Base-by-base conservation (phyloP, 2,113 vertebrate species). In the Chionis minor region DNA sequence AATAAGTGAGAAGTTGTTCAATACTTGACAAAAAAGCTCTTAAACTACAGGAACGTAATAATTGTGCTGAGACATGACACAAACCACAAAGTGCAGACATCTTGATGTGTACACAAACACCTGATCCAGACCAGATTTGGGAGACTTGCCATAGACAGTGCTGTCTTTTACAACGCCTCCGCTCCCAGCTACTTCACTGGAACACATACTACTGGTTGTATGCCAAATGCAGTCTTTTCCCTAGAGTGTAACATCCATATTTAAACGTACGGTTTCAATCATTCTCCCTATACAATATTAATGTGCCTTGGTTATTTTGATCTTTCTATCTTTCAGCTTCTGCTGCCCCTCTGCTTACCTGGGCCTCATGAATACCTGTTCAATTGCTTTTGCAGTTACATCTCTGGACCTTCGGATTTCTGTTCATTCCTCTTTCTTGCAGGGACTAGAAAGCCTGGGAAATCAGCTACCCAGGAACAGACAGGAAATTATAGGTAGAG, bases 61-160 rank as follows among this genome's bases (percentile, higher is more conserved):
- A 23, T 8, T 62, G 5, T 58, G 14, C 35, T 28, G 38, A 52
- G 54, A 28, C 6, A 15, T 23, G 23, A 26, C 27, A 61, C 18
- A 26, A 11, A 33, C 2, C 5, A 0, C 38, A 58, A 12, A 8
- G 23, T 38, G 13, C 8, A n/a, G 47, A 9, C 16, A 19, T 32
- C 24, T 45, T 52, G 44, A 62, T 6, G 7, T 0, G 0, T 15
- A 14, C 9, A 27, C 6, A 19, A 56, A 26, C 22, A 2, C 5
- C 17, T n/a, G 42, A 42, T 58, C 27, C 19, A 32, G 16, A 58
- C 16, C 4, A 52, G 47, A 11, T 80, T 9, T 82, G 38, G 32
- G 32, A 32, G 9, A 5, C 5, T 65, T 72, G 26, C 16, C 16
- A 1, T 6, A 33, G 65, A 1, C 5, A 32, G 14, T 26, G 16